Percentiles rank a stretch among this genome's conserved stretches.
Evolutionary conservation across 2,113 vertebrate species (phyloP).

Genomic region (Zosterops borbonicus): DNA sequence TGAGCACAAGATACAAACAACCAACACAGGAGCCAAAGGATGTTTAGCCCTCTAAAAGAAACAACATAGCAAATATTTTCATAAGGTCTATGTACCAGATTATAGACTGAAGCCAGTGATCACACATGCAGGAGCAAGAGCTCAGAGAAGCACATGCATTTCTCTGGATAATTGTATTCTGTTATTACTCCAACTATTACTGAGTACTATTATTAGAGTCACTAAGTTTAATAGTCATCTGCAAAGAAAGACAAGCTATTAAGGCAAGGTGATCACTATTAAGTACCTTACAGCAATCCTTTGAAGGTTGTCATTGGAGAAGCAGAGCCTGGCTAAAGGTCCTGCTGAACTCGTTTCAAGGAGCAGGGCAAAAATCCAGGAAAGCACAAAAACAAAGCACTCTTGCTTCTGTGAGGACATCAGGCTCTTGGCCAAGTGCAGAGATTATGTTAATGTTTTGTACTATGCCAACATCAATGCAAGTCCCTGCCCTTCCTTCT

Average conservation of each 20-base stretch:
- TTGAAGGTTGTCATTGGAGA: neutral
- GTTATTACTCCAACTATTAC: neutral
- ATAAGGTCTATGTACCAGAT: neutral
- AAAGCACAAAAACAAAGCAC: neutral
- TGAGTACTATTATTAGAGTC: neutral
- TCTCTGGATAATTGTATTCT: neutral
- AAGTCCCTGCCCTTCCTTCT: neutral
- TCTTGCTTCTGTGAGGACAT: neutral
- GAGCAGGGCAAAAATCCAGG: neutral
- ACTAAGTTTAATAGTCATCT: neutral
- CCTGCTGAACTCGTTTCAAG: neutral
- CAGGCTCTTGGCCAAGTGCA: neutral
- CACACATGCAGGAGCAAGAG: neutral
- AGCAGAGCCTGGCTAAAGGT: neutral
- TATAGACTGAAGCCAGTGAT: neutral
- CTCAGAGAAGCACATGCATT: neutral
- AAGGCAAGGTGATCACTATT: neutral
- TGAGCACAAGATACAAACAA: neutral
- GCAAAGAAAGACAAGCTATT: neutral
- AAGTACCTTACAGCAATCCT: neutral
- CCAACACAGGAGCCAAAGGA: neutral
- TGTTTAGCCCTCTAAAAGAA: neutral
- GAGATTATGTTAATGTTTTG: neutral
- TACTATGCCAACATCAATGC: neutral
- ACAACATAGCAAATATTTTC: neutral